Conservation (phyloP, 2,113 vertebrate species). For the Agapornis roseicollis region DNA sequence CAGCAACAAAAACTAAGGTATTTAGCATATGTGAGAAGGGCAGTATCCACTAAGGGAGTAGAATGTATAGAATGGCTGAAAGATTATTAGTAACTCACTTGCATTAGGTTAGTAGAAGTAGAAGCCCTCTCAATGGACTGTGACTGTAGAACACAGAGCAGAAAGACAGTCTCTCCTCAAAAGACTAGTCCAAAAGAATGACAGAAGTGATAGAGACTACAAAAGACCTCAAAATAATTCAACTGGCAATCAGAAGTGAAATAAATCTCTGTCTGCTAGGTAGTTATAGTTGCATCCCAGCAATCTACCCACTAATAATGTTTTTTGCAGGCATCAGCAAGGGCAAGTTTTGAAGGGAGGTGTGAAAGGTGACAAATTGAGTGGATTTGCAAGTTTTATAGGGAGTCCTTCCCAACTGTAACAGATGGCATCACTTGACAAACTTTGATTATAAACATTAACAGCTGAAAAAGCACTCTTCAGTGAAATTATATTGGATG, state of each 20-base stretch:
- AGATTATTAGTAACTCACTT: background rate
- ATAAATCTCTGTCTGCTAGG: background rate
- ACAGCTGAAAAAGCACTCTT: background rate
- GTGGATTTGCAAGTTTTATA: background rate
- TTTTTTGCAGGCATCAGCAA: background rate
- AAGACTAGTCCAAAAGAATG: background rate
- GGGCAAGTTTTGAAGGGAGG: background rate
- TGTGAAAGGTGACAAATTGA: background rate
- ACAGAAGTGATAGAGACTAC: background rate
- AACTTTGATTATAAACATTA: background rate
- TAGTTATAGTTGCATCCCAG: background rate
- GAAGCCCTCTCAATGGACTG: background rate
- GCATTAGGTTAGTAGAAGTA: background rate
- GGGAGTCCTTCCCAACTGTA: background rate
- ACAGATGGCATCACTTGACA: background rate
- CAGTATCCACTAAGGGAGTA: fast-evolving
- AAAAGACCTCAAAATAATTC: background rate
- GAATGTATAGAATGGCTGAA: background rate
- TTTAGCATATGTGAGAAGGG: background rate
- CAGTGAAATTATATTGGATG: background rate
- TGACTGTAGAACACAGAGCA: background rate
- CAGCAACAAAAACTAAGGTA: background rate
- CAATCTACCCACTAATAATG: background rate
- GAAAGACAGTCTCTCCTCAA: background rate
- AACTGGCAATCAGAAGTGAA: background rate